phyloP scores from a whole-genome alignment of 2,888 invertebrate genomes.

The Autographa gamma region DNA sequence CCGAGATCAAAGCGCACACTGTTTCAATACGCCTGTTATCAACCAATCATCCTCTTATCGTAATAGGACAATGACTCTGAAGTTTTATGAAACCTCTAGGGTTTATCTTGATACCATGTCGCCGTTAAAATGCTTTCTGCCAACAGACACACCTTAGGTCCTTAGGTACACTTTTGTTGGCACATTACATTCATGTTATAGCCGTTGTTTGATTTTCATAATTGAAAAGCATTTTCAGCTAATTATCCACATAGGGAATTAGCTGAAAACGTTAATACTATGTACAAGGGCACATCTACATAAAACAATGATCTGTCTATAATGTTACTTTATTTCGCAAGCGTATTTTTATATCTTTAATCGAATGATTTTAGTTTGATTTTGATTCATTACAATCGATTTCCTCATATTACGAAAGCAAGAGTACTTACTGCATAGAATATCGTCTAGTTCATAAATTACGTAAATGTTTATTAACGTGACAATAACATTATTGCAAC shows the following conservation, averaged over 20 bases:
- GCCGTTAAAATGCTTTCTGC: slow-evolving; percentile 37
- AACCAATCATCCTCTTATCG: slow-evolving; percentile 68
- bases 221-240: neutral
- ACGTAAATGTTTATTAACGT: neutral
- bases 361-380: neutral
- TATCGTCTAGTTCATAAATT: neutral
- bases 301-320: no score
- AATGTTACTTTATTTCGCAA: no score
- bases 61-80: slow-evolving; percentile 70
- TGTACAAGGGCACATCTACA: no score
- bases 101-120: slow-evolving; percentile 46
- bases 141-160: neutral
- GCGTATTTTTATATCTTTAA: neutral
- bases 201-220: neutral
- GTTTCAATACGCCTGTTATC: slow-evolving; percentile 64
- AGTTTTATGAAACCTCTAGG: slow-evolving; percentile 63
- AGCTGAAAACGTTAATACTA: no score
- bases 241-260: no score
- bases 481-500: slow-evolving; percentile 6
- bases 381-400: neutral
- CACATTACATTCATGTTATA: neutral
- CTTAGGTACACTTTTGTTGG: neutral
- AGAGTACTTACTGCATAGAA: neutral
- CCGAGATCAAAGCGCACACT: slow-evolving; percentile 63
- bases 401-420: neutral